Evolutionary conservation across 2,113 vertebrate genomes (phyloP), one percentile per base, ranked within the genome.

Genomic region (Tricholaema leucomelas): DNA sequence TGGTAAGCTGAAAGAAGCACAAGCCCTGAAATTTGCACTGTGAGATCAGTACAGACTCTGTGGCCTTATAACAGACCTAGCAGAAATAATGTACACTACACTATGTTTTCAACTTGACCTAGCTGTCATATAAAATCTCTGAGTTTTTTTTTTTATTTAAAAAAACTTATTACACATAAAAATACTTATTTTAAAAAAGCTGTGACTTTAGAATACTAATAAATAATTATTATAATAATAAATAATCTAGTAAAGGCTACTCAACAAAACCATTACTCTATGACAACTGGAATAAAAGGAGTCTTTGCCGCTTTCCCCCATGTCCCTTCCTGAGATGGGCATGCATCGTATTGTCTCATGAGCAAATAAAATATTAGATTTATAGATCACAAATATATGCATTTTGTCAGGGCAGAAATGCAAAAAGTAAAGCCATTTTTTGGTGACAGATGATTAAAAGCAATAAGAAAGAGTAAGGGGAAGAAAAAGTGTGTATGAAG

Each of bases 401-500:
- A 30, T 48, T 85, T 80, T 61, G 6, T 12, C 15, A 74, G 77
- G 18, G 50, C 4, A 63, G 12, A 78, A 85, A 31, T 46, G 4
- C 2, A 67, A 56, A 86, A 86, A 33, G 3, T 44, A 38, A 88
- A 80, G 3, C 1, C 7, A 5, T 23, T 64, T 4, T n/a, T 52
- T 55, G 31, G 5, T 40, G 9, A 36, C 8, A 85, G 42, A 44
- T 55, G 2, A 66, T 16, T 78, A 56, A 85, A 78, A 72, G 6
- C 20, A 54, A 2, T 12, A 35, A 54, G 7, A 87, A 54, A 33
- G 2, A 3, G 5, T 67, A 30, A 16, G 75, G 46, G 6, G 46
- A 61, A 73, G n/a, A 0, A 2, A n/a, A 7, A 9, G 1, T 54
- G 2, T 3, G 0, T 28, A 70, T 4, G 11, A 13, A 80, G 13